Evolutionary conservation across 2,113 vertebrate genomes (phyloP).

Genomic region (Prinia subflava): DNA sequence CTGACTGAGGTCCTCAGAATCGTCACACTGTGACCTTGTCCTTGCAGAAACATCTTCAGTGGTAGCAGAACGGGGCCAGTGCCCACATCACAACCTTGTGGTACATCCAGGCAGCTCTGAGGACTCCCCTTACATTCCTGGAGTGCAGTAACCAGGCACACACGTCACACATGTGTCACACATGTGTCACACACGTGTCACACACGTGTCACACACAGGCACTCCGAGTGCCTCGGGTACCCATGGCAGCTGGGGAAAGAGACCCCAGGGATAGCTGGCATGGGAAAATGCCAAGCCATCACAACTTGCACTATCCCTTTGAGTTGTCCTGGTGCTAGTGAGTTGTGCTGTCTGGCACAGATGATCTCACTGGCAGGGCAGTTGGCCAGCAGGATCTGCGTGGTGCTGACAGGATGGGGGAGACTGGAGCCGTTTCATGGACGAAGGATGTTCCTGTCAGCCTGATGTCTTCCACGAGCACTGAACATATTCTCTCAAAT

Average conservation of each 20-base stretch:
- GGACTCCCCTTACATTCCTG: not conserved
- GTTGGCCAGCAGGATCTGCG: not conserved
- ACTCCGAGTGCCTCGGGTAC: not conserved
- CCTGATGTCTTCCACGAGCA: not conserved
- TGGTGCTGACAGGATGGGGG: not conserved
- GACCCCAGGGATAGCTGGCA: too few species aligned
- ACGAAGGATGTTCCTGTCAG: not conserved
- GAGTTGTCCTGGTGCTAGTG: not conserved
- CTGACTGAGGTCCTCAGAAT: not conserved
- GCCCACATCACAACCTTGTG: not conserved
- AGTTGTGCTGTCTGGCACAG: not conserved
- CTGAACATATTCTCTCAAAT: not conserved
- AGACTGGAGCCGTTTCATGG: not conserved
- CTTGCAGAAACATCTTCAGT: not conserved
- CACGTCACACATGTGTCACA: too few species aligned
- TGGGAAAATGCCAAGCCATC: not conserved
- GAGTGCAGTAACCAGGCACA: too few species aligned
- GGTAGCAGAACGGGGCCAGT: not conserved
- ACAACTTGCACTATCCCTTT: not conserved
- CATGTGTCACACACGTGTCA: not conserved
- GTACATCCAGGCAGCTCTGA: not conserved
- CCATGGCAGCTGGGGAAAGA: not conserved
- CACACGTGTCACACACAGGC: fast-evolving
- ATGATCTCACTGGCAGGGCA: not conserved
- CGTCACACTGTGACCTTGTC: not conserved